Percentiles rank a stretch among this genome's conserved stretches.
Evolutionary conservation across 1,140 invertebrate genomes (phyloP).

Genomic region (Papilio aristodemus): DNA sequence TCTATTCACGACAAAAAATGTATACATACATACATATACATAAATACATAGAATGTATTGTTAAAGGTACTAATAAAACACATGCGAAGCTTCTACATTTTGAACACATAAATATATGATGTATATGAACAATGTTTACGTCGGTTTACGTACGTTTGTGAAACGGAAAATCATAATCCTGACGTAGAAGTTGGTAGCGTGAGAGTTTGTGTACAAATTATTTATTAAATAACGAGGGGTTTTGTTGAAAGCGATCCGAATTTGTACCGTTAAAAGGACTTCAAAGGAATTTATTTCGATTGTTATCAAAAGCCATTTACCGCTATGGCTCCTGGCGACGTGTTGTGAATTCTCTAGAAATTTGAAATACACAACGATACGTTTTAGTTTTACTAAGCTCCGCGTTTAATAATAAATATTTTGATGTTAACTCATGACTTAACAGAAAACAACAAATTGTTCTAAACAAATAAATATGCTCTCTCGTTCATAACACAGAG

Average conservation of each 20-base stretch:
- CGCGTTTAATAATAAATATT: background rate
- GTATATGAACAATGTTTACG: background rate
- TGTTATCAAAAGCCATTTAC: slow-evolving; percentile 18
- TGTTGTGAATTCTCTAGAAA: slow-evolving; percentile 10
- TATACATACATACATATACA: too few species aligned
- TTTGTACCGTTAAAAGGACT: slow-evolving; percentile 20
- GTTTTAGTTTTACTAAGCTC: background rate
- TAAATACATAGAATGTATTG: too few species aligned
- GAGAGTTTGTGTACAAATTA: slow-evolving; percentile 18
- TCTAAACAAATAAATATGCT: too few species aligned
- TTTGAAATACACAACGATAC: slow-evolving; percentile 6
- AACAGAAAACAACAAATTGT: too few species aligned
- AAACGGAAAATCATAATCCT: slow-evolving; percentile 19
- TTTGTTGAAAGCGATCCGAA: slow-evolving; percentile 19
- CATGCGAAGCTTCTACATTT: background rate
- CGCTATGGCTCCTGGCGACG: slow-evolving; percentile 11
- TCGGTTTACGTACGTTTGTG: background rate
- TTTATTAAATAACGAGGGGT: slow-evolving; percentile 20
- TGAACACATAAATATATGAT: background rate
- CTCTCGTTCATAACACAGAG: too few species aligned
- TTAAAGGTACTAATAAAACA: too few species aligned
- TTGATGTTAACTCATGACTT: background rate
- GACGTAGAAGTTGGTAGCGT: slow-evolving; percentile 10
- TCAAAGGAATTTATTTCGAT: slow-evolving; percentile 22
- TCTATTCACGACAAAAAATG: too few species aligned